Evolutionary conservation across 2,797 vertebrate genomes (phyloP), one percentile per base, ranked within the genome.

Genomic region (Anolis apletophallus): DNA sequence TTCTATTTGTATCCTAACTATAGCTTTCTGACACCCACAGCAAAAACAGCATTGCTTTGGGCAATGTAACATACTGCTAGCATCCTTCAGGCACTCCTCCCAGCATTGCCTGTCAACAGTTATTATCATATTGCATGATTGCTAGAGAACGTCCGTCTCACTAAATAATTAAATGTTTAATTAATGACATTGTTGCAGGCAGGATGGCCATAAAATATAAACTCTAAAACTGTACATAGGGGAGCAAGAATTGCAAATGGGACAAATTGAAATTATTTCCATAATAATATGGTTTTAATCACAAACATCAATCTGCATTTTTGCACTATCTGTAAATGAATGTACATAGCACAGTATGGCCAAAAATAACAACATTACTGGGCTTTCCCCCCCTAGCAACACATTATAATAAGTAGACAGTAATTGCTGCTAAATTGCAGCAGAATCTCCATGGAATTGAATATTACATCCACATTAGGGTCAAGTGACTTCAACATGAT

Each of bases 341-440:
- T 94, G 76, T 87, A 87, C 7, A 87, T 34, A 75, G 50, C 57
- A 86, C 67, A 82, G 85, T 91, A 77, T 88, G 72, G 91, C 85
- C 91, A 91, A 94, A 94, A 85, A 89, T 91, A 95, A 96, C 93
- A 91, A 88, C 21, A 67, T 91, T 87, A 93, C 17, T 5, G 77
- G 17, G 81, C 29, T 14, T 93, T 93, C 3, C 21, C 32, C 76
- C 17, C 32, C 80, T 88, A 88, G 88, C 78, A 95, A 92, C 85
- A 83, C 59, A 94, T 94, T 93, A 90, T 91, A 94, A 91, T 92
- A 93, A 92, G 85, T 87, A 93, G 92, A 91, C 91, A 96, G 86
- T 92, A 95, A 96, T 91, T 94, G 88, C 92, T 93, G 87, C 92
- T 94, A 94, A 95, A 95, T 88, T 92, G 91, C 73, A 93, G 88